Evolutionary conservation across 2,113 vertebrate species (phyloP), one percentile per base, ranked within the genome.

Genomic region (Alligator sinensis): DNA sequence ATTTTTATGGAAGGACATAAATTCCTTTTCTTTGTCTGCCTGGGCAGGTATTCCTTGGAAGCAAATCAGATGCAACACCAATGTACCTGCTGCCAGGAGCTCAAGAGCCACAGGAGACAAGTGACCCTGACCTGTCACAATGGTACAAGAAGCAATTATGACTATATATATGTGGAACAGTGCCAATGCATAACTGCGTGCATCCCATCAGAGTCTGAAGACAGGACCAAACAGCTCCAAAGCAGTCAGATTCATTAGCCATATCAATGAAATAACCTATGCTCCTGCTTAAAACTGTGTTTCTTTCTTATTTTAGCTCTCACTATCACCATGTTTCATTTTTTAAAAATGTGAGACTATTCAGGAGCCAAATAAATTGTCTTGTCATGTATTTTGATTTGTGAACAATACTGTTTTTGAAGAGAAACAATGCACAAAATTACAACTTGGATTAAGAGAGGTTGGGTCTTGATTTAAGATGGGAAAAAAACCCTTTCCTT

Each of bases 41-140:
- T 57, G 28, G 78, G 87, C 6, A 99, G 99, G 77, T 99, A 99
- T 90, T 99, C 99, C 17, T 11, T 89, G 30, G 97, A 97, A 77
- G 93, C 98, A 3, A 98, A 98, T 89, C 38, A 62, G 54, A 96
- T 99, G 96, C 85, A 97, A 54, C 98, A 96, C 0, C 5, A 86
- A 0, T 99, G 99, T 60, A 89, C 95, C 4, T 99, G 99, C 94
- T 99, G 99, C 97, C 98, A 96, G 38, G 98, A 99, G 84, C 59
- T 7, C 27, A 59, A 14, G 38, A 98, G 94, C 81, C 98, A 97
- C 22, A 70, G 34, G 83, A 96, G 82, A 91, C 30, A 96, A 3
- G 98, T 98, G 94, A 95, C 95, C 30, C 68, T 99, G 93, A 95
- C 6, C 28, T 99, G 99, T 55, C 82, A 47, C 0, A 79, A 98